phyloP scores from a whole-genome alignment of 92 coral and sea anemone genomes.

The Porites evermanni region DNA sequence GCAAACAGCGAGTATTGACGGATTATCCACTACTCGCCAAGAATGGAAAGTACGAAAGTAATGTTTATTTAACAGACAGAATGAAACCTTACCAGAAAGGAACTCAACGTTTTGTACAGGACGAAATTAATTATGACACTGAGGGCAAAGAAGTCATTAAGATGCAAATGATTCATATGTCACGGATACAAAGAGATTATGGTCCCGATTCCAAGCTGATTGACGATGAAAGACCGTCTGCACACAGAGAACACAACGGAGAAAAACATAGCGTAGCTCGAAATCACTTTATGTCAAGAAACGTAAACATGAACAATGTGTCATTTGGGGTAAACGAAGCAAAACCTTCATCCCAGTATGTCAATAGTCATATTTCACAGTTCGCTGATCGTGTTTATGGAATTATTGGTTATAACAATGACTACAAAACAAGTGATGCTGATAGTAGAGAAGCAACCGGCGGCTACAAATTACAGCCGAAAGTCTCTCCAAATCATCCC shows the following conservation, averaged over 20 bases:
- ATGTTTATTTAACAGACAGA: conserved; percentile 17
- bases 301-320: conserved; percentile 25
- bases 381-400: conserved; percentile 24
- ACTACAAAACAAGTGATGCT: conserved; percentile 31
- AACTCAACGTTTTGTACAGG: conserved; percentile 43
- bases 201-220: background rate
- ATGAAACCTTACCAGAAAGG: conserved; percentile 16
- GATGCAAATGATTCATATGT: conserved; percentile 50
- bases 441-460: conserved; percentile 1
- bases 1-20: conserved; percentile 6
- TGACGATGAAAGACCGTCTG: conserved; percentile 16
- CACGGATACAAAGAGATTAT: conserved; percentile 21
- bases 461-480: background rate
- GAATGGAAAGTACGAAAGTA: conserved; percentile 11
- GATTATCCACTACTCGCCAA: conserved; percentile 27
- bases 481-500: background rate
- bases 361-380: conserved; percentile 40
- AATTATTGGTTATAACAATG: conserved; percentile 26
- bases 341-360: conserved; percentile 18
- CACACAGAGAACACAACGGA: background rate
- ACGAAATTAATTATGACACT: conserved; percentile 40
- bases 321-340: background rate
- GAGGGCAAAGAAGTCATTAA: conserved; percentile 31
- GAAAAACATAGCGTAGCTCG: background rate
- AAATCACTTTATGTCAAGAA: background rate